phyloP scores from a whole-genome alignment of 2,888 invertebrate species.

The Rosalia funebris region DNA sequence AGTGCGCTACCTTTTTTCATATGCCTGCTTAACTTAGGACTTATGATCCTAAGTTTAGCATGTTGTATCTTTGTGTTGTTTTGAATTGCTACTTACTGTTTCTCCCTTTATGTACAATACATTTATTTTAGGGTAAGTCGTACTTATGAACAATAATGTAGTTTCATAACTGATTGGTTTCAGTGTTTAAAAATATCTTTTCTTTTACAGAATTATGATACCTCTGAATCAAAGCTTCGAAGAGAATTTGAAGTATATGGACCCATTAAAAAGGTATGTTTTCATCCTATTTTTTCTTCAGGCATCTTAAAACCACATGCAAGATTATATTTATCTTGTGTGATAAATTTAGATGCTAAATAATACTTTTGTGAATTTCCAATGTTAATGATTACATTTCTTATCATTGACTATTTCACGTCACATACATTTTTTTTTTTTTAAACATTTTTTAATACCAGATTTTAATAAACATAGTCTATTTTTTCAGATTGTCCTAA shows the following conservation, averaged over 20 bases:
- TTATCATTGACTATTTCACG: constrained; percentile 39
- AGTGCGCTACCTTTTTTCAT: no score
- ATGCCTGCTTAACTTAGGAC: no score
- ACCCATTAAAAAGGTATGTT: constrained; percentile 89
- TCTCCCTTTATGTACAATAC: no score
- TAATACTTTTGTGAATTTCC: constrained; percentile 37
- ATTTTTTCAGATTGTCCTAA: constrained; percentile 83
- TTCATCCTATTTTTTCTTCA: neutral
- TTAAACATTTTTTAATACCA: neutral
- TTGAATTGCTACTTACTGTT: no score
- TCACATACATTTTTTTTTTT: constrained; percentile 29
- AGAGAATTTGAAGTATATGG: constrained; percentile 99
- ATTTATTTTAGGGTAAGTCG: no score
- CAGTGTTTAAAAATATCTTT: no score
- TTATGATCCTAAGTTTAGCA: no score
- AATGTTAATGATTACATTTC: constrained; percentile 28
- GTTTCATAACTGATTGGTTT: no score
- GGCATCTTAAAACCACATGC: constrained; percentile 36
- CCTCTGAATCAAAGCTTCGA: constrained; percentile 95
- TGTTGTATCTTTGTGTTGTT: no score
- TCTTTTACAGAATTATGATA: constrained; percentile 92
- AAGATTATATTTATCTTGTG: constrained; percentile 29
- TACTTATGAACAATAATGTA: no score
- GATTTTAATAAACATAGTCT: constrained; percentile 7
- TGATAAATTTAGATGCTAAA: constrained; percentile 38